These are phyloP conservation scores for Blennius ocellaris DNA, from an alignment of 2,113 vertebrate genomes.

Conservation along the genomic window DNA sequence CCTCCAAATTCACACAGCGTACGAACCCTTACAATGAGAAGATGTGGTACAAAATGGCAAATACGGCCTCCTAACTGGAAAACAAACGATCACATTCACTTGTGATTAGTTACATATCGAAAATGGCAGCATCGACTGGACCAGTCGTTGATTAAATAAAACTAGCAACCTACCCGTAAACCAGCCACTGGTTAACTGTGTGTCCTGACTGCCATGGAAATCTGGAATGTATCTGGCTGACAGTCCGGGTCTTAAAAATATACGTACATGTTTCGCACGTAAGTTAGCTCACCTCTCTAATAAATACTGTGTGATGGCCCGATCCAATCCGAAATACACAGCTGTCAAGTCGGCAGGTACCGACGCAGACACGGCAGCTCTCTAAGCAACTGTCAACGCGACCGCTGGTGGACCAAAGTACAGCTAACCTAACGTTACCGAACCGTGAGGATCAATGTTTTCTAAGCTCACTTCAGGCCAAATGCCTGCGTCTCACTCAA, in stretches of 20 bases:
- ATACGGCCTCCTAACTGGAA: not conserved
- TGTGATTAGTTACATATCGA: constrained; percentile 49
- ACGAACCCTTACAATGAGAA: too few relatives aligned
- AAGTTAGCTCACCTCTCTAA: constrained; percentile 32
- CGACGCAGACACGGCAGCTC: constrained; percentile 7
- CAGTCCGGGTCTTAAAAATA: constrained; percentile 35
- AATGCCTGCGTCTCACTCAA: constrained; percentile 35
- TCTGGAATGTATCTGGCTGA: constrained; percentile 20
- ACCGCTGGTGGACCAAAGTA: constrained; percentile 18
- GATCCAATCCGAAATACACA: constrained; percentile 22
- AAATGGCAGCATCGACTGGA: constrained; percentile 68
- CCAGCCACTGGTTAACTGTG: constrained; percentile 36
- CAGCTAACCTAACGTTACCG: constrained; percentile 27
- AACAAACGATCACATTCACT: constrained; percentile 28
- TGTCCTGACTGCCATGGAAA: constrained; percentile 38
- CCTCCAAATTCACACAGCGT: not conserved
- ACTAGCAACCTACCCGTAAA: constrained; percentile 56
- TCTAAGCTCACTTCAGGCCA: constrained; percentile 63
- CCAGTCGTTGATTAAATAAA: constrained; percentile 60
- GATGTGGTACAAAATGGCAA: not conserved
- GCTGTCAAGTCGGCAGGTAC: constrained; percentile 22
- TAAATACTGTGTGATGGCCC: not conserved
- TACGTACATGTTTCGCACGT: not conserved
- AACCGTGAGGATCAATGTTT: constrained; percentile 44
- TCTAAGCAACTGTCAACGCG: constrained; percentile 45